Conservation (phyloP, 2,797 vertebrate species). For the Hypotaenidia okinawae region DNA sequence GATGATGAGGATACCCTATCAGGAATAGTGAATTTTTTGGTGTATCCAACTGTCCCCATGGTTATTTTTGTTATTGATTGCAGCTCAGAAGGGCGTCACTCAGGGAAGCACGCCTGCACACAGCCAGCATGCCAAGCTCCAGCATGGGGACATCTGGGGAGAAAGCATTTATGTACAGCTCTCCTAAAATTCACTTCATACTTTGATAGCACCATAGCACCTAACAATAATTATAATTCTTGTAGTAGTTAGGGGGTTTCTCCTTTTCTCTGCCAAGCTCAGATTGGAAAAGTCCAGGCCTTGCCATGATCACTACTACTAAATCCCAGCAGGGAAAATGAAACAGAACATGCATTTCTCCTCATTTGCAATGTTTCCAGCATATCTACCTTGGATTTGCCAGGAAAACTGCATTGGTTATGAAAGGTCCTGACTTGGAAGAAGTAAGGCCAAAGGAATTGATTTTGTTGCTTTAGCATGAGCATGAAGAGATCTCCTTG, state of each 20-base stretch:
- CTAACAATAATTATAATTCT: not conserved
- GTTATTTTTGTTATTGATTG: not conserved
- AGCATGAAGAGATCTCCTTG: not conserved
- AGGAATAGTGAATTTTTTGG: not conserved
- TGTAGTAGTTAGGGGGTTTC: not conserved
- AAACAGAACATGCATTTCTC: not conserved
- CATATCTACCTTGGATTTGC: not conserved
- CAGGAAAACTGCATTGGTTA: not conserved
- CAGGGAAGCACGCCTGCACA: not conserved
- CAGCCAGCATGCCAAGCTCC: not conserved
- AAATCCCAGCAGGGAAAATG: not conserved
- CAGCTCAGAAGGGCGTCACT: not conserved
- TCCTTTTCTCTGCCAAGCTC: not conserved
- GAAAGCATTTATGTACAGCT: not conserved
- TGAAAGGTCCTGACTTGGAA: not conserved
- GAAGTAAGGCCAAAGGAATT: not conserved
- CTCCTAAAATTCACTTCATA: not conserved
- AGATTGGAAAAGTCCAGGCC: not conserved
- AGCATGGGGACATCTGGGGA: not conserved
- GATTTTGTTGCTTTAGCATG: fast-evolving
- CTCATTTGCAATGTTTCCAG: not conserved
- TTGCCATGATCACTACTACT: not conserved
- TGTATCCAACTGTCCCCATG: not conserved
- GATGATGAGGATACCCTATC: not conserved
- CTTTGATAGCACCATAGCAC: not conserved